Percentiles rank a stretch among this genome's conserved stretches.
Evolutionary conservation across 2,113 vertebrate genomes (phyloP).

Genomic region (Corvus moneduloides): DNA sequence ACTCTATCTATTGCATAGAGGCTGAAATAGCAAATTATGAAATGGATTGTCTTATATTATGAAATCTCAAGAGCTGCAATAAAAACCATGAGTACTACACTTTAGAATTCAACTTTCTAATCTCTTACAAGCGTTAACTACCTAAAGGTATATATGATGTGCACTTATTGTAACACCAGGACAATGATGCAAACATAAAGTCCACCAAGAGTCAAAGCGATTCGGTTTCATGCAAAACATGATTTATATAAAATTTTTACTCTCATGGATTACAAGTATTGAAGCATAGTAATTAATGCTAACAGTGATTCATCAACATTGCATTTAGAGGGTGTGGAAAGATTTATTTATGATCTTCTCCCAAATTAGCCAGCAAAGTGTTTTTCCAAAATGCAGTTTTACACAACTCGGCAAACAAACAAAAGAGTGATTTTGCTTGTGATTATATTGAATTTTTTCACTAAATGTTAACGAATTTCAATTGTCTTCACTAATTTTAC

Average conservation of each 20-base stretch:
- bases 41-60: background rate
- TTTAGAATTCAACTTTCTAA: background rate
- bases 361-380: background rate
- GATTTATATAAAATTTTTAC: background rate
- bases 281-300: background rate
- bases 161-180: background rate
- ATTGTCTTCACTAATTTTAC: slow-evolving; percentile 10
- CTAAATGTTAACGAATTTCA: slow-evolving; percentile 17
- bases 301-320: background rate
- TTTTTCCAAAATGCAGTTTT: background rate
- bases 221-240: background rate
- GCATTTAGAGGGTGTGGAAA: background rate
- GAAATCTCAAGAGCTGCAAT: background rate
- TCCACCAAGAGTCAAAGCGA: background rate
- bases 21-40: background rate
- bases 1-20: background rate
- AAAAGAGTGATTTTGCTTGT: background rate
- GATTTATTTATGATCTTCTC: background rate
- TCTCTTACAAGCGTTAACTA: background rate
- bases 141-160: background rate
- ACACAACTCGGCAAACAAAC: background rate
- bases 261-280: background rate
- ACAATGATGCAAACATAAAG: background rate
- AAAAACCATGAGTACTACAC: background rate
- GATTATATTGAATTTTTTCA: background rate